Base-by-base conservation (phyloP, 2,797 vertebrate genomes). In the Rallus crepitans region DNA sequence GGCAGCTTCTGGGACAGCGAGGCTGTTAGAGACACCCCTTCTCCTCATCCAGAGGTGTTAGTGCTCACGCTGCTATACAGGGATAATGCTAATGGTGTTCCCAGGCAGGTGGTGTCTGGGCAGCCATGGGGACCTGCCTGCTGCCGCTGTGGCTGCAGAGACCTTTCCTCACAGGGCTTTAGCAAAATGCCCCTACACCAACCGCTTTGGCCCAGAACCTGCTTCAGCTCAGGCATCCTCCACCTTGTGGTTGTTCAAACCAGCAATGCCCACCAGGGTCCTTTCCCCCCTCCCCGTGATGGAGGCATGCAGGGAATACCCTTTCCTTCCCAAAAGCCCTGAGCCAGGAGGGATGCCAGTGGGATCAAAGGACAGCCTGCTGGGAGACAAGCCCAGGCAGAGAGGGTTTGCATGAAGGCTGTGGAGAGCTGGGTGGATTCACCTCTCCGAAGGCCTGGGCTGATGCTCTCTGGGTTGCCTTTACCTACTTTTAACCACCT, bases 261-360 rank as follows among this genome's bases (percentile, higher is more conserved):
- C 47, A 27, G n/a, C 4, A 7, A 66, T 31, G 1, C 24, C 60
- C 9, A 35, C 25, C 0, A 1, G 25, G 5, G 2, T 35, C 15
- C 28, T 6, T 25, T 72, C 9, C 9, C 31, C 2, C 5, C 9
- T 2, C 42, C 42, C 42, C 5, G 21, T 5, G 33, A 27, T 4
- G 25, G n/a, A 37, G 60, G 24, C 0, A 0, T 40, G 12, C 0
- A 0, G 31, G 45, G 28, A 21, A 84, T n/a, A 56, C 45, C 15
- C 45, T 68, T 27, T 18, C n/a, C 27, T 81, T 9, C 35, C 2
- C 11, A 23, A 47, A 45, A 47, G 21, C 21, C 24, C 20, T 18
- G 24, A 35, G 18, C 10, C 0, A 1, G 39, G 28, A 68, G 10
- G 31, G 23, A 72, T 28, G 20, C 13, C n/a, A 71, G 31, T 0